Evolutionary conservation across 2,113 vertebrate species (phyloP).

Genomic region (Hydrolagus affinis): DNA sequence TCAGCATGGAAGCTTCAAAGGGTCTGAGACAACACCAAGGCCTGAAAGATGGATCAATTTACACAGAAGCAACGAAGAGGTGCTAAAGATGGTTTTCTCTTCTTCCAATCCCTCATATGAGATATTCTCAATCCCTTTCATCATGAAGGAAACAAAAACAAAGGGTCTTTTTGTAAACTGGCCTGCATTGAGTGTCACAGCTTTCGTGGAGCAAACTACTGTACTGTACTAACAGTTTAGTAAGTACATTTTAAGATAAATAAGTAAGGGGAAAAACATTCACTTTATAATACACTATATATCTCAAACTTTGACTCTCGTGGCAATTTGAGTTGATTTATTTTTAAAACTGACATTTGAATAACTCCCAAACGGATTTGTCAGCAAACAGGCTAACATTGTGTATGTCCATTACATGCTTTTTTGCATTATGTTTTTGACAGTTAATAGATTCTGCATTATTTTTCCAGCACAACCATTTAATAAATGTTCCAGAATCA

Average conservation of each 20-base stretch:
- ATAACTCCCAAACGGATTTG: too few relatives aligned
- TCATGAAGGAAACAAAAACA: not conserved
- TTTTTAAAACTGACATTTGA: too few relatives aligned
- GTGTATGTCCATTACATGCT: not conserved
- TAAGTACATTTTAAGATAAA: not conserved
- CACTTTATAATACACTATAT: too few relatives aligned
- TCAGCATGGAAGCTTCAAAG: not conserved
- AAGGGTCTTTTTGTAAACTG: not conserved
- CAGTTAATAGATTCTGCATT: not conserved
- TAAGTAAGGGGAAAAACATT: not conserved
- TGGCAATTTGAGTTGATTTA: too few relatives aligned
- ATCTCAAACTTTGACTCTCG: too few relatives aligned
- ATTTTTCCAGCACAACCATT: not conserved
- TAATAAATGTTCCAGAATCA: not conserved
- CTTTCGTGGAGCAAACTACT: not conserved
- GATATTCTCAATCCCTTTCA: not conserved
- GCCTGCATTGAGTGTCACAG: too few relatives aligned
- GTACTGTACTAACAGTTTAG: not conserved
- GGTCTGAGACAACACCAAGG: not conserved
- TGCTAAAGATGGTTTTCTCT: not conserved
- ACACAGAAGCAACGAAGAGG: not conserved
- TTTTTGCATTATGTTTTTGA: not conserved
- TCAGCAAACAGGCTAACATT: too few relatives aligned
- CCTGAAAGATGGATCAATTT: not conserved
- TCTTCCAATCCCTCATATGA: not conserved